Percentiles rank a stretch among this genome's conserved stretches.
Conservation (phyloP, 2,888 invertebrate genomes). For the Marasmarcha lunaedactyla region DNA sequence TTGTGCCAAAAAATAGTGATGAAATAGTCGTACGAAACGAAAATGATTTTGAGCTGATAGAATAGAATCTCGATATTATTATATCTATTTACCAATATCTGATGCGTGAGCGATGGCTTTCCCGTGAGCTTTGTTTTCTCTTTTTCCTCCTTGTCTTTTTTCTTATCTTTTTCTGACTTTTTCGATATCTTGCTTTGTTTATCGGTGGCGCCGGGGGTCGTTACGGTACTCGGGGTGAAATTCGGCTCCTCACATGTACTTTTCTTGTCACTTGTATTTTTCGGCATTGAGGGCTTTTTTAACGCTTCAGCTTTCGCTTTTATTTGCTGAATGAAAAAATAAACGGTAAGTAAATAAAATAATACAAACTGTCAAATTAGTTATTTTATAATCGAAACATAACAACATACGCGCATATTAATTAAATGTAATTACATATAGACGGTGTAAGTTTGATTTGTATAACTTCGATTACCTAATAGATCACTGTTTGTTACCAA, state of each 20-base stretch:
- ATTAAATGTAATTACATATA: too few species aligned
- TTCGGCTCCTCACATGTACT: conserved; percentile 30
- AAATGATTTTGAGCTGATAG: too few species aligned
- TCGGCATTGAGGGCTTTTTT: conserved; percentile 55
- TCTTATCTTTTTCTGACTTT: conserved; percentile 14
- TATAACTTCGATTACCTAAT: too few species aligned
- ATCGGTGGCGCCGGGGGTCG: conserved; percentile 21
- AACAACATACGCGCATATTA: too few species aligned
- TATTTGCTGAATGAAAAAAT: conserved; percentile 31
- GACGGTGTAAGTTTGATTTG: too few species aligned
- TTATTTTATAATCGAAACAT: too few species aligned
- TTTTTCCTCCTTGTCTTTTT: conserved; percentile 22
- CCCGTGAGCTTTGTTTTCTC: conserved; percentile 19
- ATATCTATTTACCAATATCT: background rate
- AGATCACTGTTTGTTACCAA: too few species aligned
- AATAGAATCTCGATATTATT: too few species aligned
- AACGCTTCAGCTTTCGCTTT: conserved; percentile 72
- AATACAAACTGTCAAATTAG: conserved; percentile 1
- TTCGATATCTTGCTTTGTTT: conserved; percentile 30
- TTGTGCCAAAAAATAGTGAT: too few species aligned
- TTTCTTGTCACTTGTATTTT: conserved; percentile 46
- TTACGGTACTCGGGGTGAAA: conserved; percentile 18
- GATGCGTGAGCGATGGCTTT: conserved; percentile 4
- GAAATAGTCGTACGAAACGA: too few species aligned
- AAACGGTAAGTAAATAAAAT: conserved; percentile 2